phyloP scores from a whole-genome alignment of 1,140 invertebrate genomes.

The Ceratosolen fusciceps region DNA sequence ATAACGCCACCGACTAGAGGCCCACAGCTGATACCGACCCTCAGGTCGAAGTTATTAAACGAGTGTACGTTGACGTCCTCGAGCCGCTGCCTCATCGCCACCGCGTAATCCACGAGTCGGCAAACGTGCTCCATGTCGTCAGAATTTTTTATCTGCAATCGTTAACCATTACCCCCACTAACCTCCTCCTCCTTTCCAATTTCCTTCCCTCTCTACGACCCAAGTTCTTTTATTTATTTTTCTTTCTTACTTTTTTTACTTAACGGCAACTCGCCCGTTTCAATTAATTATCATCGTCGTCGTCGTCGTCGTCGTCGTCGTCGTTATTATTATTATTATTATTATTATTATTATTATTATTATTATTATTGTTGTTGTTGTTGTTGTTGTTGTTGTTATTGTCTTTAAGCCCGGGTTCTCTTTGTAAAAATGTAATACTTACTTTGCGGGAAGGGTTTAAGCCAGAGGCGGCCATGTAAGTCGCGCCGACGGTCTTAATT shows the following conservation, averaged over 20 bases:
- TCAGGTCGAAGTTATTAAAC: conserved; percentile 96
- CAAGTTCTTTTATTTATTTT: background rate
- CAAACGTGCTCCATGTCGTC: conserved; percentile 85
- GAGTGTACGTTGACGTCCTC: conserved; percentile 96
- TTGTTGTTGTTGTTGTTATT: background rate
- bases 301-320: no score
- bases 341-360: no score
- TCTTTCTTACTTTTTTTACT: background rate
- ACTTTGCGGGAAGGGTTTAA: conserved; percentile 85
- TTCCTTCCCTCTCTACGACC: no score
- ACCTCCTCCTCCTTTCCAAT: no score
- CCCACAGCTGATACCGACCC: conserved; percentile 95
- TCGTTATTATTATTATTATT: no score
- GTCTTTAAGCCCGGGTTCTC: no score
- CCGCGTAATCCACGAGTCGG: conserved; percentile 92
- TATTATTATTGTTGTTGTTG: background rate
- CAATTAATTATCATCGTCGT: no score
- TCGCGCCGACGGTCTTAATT: conserved; percentile 97
- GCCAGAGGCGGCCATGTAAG: conserved; percentile 99
- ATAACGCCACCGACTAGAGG: conserved; percentile 97
- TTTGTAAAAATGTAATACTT: conserved; percentile 45
- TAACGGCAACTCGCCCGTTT: no score
- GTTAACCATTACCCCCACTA: background rate
- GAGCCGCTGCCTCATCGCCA: conserved; percentile 90
- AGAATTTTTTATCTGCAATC: conserved; percentile 68